Base-by-base conservation (phyloP, 2,888 invertebrate genomes). In the Trypoxylon attenuatum region DNA sequence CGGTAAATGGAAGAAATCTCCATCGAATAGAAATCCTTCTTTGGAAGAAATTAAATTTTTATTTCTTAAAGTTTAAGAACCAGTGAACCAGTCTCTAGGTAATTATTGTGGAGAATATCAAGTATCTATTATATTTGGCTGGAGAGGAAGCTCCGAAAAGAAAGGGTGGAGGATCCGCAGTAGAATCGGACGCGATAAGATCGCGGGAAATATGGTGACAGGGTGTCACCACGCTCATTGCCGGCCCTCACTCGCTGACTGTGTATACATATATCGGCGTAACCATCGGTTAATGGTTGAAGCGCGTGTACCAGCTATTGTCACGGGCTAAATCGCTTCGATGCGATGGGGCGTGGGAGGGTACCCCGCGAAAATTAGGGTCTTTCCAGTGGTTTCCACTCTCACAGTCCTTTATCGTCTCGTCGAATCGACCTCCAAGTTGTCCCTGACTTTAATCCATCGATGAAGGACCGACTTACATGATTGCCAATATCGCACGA, bases 281-380 rank as follows among this genome's bases (percentile, higher is more conserved):
- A 72, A 74, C 70, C 53, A 72, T 75, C 74, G 65, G 60, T 75
- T 79, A 77, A 79, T 76, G 77, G 72, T 47, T 52, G 41, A 61
- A 59, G 62, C 78, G 77, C 76, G 78, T 79, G 77, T 71, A 27
- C 53, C 56, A 27, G 59, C 64, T 54, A 73, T 76, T 73, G 74
- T 75, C 71, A 70, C 69, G 76, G 65, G 49, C 66, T 57, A 66
- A 76, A 68, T 71, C 70, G 68, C 70, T 71, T 57, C 61, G 64
- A 33, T 33, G 8, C 2, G 13, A 64, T 57, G 59, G 78, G 76
- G 76, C 78, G 78, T 79, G 78, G 78, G 78, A 79, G 70, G 76
- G 53, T 41, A 41, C 62, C 62, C 62, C 33, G 33, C 66, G 64
- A 67, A 74, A 78, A 78, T 78, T 76, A 77, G 77, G 77, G 73